Evolutionary conservation across 1,140 invertebrate genomes (phyloP), one percentile per base, ranked within the genome.

Genomic region (Zaprionus nigranus): DNA sequence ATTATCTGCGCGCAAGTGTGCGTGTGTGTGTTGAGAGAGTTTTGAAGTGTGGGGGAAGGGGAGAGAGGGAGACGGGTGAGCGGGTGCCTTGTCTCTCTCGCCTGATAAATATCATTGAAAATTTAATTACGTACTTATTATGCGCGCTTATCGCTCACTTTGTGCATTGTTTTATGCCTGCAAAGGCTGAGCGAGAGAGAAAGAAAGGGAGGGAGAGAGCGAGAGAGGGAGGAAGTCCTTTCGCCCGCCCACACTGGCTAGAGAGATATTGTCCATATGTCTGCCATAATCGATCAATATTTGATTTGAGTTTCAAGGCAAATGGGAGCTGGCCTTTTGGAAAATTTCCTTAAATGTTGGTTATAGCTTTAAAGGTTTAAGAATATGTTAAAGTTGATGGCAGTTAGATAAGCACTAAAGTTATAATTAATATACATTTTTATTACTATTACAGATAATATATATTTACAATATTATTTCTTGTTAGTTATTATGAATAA

Each of bases 51-150:
- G 24, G 4, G 1, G 15, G 51, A 24, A 3, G 5, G 51, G 24
- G 22, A n/a, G 49, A 7, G 51, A 15, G 17, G 1, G 22, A 53
- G 51, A 26, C 12, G 51, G 2, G n/a, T 46, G 7, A n/a, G n/a
- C 26, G 28, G 20, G 43, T 34, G 28, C 53, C 26, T 34, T 62
- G 58, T 61, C 30, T 75, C 72, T 63, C 59, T 13, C 6, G 71
- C 24, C 63, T 46, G 78, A 84, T 84, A 83, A 83, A 83, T 79
- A 51, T 51, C 46, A 51, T 51, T 51, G 77, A 74, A 88, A 72
- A 78, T 80, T 88, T 60, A 87, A 83, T 87, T 87, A 87, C 77
- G 88, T 80, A 78, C 77, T 86, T 78, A 88, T 80, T 82, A 86
- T 71, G 68, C 36, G 56, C 65, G 68, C 80, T 86, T 86, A 86